Evolutionary conservation across 2,113 vertebrate species (phyloP), one percentile per base, ranked within the genome.

Genomic region (Eleginops maclovinus): DNA sequence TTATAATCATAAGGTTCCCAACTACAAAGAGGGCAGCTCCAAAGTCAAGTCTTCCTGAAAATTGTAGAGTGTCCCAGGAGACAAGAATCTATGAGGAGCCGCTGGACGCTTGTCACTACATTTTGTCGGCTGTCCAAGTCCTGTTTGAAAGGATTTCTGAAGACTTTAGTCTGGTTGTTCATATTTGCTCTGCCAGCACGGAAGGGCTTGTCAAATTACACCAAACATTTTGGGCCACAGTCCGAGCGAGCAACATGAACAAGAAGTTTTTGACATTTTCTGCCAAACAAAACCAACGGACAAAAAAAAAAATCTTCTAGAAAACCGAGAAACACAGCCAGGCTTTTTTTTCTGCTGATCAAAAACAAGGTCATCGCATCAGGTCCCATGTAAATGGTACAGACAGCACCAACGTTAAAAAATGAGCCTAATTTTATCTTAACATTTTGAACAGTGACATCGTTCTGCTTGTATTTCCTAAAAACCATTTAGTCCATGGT

Each of bases 1-100:
- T 88, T 89, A 87, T 93, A 94, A 94, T 94, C 87, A 95, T 91
- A 94, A 66, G 85, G 72, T 90, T 87, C 70, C 59, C 64, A 85
- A 75, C 74, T 88, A 85, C 85, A 87, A 82, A 91, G 89, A 62
- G 43, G 69, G 66, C 66, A 59, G 54, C 62, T 77, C 65, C 63
- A 62, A 87, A 69, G 54, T 83, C 76, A 63, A 72, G 74, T 84
- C 73, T 72, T 49, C 67, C 43, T 76, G 88, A 87, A 94, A 94
- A 94, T 93, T 93, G 91, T 53, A 93, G 75, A 81, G 78, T 75
- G 43, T 77, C 61, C 71, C 41, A 22, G 13, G 49, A 74, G 70
- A 86, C 73, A 59, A 61, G 51, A 75, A 50, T 63, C 66, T 81
- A 64, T 83, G 79, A 81, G 80, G 36, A 83, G 75, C 58, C 2